Conservation (phyloP, 2,113 vertebrate genomes). For the Herpailurus yagouaroundi region DNA sequence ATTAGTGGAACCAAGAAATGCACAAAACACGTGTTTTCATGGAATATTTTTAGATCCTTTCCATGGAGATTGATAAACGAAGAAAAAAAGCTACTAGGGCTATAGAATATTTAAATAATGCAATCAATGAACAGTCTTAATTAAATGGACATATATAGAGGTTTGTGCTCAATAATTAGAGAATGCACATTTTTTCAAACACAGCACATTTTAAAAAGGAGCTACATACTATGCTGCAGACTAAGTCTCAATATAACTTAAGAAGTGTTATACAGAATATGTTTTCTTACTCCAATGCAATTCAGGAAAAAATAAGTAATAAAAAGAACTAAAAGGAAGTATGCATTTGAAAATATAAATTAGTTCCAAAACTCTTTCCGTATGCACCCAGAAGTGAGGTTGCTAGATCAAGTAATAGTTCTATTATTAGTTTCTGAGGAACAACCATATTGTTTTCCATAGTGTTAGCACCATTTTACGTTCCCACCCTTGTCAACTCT, state of each 20-base stretch:
- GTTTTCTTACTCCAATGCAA: background rate
- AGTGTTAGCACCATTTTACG: background rate
- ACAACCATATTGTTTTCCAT: background rate
- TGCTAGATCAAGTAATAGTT: background rate
- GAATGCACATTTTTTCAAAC: background rate
- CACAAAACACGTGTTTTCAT: background rate
- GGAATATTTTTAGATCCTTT: background rate
- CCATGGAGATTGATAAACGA: background rate
- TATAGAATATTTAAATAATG: background rate
- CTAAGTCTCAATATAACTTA: background rate
- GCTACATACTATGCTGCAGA: background rate
- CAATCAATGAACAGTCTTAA: background rate
- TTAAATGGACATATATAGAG: background rate
- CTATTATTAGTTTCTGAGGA: background rate
- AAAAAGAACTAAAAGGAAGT: background rate
- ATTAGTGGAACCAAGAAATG: background rate
- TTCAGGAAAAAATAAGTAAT: constrained; percentile 7
- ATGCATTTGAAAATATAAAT: background rate
- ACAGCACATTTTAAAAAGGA: background rate
- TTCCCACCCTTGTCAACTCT: background rate
- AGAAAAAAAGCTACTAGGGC: background rate
- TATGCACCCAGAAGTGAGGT: background rate
- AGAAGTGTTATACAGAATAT: background rate
- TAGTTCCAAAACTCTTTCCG: background rate
- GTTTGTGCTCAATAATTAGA: background rate